phyloP scores from a whole-genome alignment of 2,113 vertebrate genomes.

The Colistium nudipinnis region DNA sequence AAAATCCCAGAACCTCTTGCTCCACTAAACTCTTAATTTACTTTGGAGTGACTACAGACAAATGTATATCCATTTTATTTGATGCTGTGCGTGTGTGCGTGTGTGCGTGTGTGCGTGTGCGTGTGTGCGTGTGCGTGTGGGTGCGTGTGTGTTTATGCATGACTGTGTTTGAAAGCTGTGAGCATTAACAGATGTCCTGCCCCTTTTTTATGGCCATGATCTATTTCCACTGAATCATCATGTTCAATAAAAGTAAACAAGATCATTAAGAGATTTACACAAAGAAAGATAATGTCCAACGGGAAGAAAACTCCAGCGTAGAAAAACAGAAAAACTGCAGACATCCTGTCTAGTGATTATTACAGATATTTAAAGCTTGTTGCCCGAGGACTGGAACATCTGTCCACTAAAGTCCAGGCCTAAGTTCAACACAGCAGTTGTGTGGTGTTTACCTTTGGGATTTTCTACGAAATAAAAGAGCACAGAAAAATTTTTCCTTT shows the following conservation, averaged over 20 bases:
- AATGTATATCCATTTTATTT: constrained; percentile 60
- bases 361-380: constrained; percentile 15
- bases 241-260: constrained; percentile 43
- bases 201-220: constrained; percentile 23
- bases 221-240: constrained; percentile 37
- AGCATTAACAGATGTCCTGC: constrained; percentile 30
- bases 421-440: neutral
- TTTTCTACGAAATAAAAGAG: neutral
- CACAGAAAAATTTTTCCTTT: neutral
- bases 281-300: neutral
- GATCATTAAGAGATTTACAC: constrained; percentile 42
- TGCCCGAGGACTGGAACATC: constrained; percentile 20
- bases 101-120: constrained; percentile 15
- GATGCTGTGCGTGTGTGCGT: constrained; percentile 30
- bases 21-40: constrained; percentile 51
- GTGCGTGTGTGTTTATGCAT: constrained; percentile 2
- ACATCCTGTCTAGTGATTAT: constrained; percentile 24
- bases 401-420: neutral
- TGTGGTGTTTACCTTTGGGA: neutral
- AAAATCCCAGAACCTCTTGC: constrained; percentile 21
- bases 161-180: neutral
- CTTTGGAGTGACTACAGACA: constrained; percentile 41
- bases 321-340: neutral
- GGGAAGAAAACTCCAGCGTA: constrained; percentile 6
- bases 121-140: constrained; percentile 11